phyloP scores from a whole-genome alignment of 2,888 invertebrate genomes.

The Drosophila sordidula region DNA sequence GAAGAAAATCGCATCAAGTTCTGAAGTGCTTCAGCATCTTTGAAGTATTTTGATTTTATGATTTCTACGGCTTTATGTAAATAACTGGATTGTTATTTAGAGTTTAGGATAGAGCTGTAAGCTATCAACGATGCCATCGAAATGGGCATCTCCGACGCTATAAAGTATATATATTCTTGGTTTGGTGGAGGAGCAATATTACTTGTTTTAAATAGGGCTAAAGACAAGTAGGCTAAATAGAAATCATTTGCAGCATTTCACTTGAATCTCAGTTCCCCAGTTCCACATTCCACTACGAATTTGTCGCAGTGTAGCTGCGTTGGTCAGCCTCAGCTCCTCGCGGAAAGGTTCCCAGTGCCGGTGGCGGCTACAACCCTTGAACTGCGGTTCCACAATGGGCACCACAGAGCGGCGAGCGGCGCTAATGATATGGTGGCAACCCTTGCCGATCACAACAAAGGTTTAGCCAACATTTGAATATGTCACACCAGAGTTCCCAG shows the following conservation, averaged over 20 bases:
- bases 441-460: conserved; percentile 65
- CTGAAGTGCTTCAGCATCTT: too few relatives aligned
- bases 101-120: too few relatives aligned
- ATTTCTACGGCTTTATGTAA: too few relatives aligned
- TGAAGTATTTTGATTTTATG: too few relatives aligned
- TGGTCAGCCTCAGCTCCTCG: conserved; percentile 32
- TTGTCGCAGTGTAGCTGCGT: conserved; percentile 34
- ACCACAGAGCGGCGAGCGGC: conserved; percentile 77
- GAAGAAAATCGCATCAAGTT: not conserved
- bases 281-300: not conserved
- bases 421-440: conserved; percentile 81
- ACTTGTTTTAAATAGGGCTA: too few relatives aligned
- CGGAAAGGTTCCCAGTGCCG: conserved; percentile 50
- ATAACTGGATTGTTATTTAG: too few relatives aligned
- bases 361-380: conserved; percentile 44
- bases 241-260: not conserved
- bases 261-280: not conserved
- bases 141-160: too few relatives aligned
- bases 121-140: too few relatives aligned
- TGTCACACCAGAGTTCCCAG: conserved; percentile 71
- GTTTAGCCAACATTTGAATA: conserved; percentile 65
- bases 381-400: conserved; percentile 74
- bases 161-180: too few relatives aligned
- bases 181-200: too few relatives aligned
- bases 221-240: too few relatives aligned